phyloP scores from a whole-genome alignment of 2,888 invertebrate genomes.

The Leptinotarsa rubiginosa region DNA sequence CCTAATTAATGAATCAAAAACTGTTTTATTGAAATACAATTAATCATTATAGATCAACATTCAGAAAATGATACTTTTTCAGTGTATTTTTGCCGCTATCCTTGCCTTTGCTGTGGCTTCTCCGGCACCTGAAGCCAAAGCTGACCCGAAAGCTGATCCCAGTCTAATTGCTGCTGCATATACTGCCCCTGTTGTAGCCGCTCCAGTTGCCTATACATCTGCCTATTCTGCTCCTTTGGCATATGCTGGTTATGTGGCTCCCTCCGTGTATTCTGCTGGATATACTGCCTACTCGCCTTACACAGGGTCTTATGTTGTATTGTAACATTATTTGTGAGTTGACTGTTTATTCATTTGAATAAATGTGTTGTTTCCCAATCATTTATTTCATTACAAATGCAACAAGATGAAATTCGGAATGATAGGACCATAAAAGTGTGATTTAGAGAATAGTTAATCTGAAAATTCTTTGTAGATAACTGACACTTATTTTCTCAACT shows the following conservation, averaged over 20 bases:
- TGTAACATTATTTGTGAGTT: slow-evolving; percentile 21
- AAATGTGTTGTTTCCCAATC: not conserved
- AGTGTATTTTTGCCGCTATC: slow-evolving; percentile 39
- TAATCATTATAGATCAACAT: not conserved
- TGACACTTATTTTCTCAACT: too few relatives aligned
- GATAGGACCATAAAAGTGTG: too few relatives aligned
- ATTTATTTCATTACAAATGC: too few relatives aligned
- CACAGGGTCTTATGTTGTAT: slow-evolving; percentile 39
- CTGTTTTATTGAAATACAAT: not conserved
- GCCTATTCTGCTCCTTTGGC: slow-evolving; percentile 37
- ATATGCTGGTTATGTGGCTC: slow-evolving; percentile 37
- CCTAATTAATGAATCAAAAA: not conserved
- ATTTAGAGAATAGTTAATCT: too few relatives aligned
- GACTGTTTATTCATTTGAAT: not conserved
- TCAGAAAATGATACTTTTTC: not conserved
- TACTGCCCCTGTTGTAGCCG: slow-evolving; percentile 26
- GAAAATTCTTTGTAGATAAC: too few relatives aligned
- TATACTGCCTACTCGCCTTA: slow-evolving; percentile 42
- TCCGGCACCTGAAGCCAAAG: slow-evolving; percentile 32
- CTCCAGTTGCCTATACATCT: slow-evolving; percentile 21
- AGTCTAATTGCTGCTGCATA: slow-evolving; percentile 31
- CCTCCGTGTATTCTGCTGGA: slow-evolving; percentile 41
- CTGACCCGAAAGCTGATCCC: slow-evolving; percentile 24
- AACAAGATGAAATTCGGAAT: too few relatives aligned
- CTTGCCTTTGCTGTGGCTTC: slow-evolving; percentile 39